Conservation (phyloP, 2,797 vertebrate genomes). For the Acipenser oxyrinchus region DNA sequence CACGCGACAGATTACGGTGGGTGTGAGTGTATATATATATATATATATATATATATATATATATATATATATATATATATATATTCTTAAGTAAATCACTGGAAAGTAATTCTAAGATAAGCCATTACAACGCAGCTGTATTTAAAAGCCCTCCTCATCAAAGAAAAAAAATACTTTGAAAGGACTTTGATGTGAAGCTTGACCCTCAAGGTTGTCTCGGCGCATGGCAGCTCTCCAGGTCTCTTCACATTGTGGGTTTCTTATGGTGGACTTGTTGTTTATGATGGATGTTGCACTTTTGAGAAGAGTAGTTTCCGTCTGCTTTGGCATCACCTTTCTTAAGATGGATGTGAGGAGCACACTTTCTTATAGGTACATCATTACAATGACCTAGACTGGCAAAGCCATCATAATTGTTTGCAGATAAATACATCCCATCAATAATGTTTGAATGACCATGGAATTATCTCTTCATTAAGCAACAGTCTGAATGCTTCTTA, state of each 20-base stretch:
- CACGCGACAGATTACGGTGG: no score
- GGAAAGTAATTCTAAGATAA: no score
- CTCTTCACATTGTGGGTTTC: slow-evolving; percentile 23
- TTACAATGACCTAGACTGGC: background rate
- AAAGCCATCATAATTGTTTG: background rate
- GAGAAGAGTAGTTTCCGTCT: slow-evolving; percentile 37
- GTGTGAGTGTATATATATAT: no score
- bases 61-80: no score
- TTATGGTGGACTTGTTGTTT: slow-evolving; percentile 47
- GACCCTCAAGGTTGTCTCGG: slow-evolving; percentile 43
- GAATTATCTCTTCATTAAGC: background rate
- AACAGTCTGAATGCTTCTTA: background rate
- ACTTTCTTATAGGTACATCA: background rate
- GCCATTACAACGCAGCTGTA: no score
- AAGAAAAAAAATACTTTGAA: no score
- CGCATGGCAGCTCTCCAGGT: slow-evolving; percentile 34
- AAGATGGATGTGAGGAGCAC: slow-evolving; percentile 25
- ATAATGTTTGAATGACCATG: background rate
- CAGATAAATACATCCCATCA: background rate
- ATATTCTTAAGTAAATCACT: no score
- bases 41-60: no score
- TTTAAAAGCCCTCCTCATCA: no score
- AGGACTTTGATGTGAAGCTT: slow-evolving; percentile 2
- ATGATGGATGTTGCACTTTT: slow-evolving; percentile 42
- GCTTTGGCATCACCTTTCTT: slow-evolving; percentile 40